Percentiles rank a stretch among this genome's conserved stretches.
phyloP scores from a whole-genome alignment of 2,888 invertebrate genomes.

The Xestobium rufovillosum region DNA sequence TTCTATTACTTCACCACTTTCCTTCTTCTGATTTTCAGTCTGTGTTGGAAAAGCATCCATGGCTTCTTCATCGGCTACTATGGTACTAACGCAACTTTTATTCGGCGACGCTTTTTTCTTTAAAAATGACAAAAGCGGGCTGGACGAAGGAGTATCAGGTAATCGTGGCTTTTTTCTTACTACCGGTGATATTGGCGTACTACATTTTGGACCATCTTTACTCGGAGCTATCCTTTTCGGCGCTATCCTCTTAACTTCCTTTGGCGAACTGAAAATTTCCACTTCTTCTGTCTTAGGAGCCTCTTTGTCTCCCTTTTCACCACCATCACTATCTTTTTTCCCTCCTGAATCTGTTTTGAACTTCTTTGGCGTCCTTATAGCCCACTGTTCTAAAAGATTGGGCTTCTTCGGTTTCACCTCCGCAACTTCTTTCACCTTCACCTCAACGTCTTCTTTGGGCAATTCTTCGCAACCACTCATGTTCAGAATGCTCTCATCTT shows the following conservation, averaged over 20 bases:
- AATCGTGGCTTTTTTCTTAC: neutral
- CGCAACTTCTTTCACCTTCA: constrained; percentile 20
- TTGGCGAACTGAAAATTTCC: no score
- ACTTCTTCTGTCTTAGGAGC: neutral
- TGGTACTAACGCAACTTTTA: neutral
- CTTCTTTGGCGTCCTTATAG: constrained; percentile 27
- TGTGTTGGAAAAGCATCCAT: neutral
- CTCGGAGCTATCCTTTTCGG: constrained; percentile 11
- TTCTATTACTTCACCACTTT: neutral
- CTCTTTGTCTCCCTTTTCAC: constrained; percentile 3
- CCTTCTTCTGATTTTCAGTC: neutral
- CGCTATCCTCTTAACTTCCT: constrained; percentile 7
- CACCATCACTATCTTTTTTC: constrained; percentile 10
- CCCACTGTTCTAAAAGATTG: constrained; percentile 38
- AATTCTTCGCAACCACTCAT: constrained; percentile 30
- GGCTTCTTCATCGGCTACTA: neutral
- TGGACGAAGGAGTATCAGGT: neutral
- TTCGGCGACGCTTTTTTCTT: neutral
- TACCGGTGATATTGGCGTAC: neutral
- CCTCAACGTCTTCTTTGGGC: constrained; percentile 26
- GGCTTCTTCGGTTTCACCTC: constrained; percentile 29
- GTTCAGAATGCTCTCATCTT: constrained; percentile 30
- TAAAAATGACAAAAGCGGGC: neutral
- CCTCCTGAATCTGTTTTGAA: constrained; percentile 8
- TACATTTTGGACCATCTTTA: constrained; percentile 1